A percentile compares a stretch with the other conserved stretches of the same genome.
phyloP scores from a whole-genome alignment of 2,113 vertebrate genomes.

The Phoxinus phoxinus region DNA sequence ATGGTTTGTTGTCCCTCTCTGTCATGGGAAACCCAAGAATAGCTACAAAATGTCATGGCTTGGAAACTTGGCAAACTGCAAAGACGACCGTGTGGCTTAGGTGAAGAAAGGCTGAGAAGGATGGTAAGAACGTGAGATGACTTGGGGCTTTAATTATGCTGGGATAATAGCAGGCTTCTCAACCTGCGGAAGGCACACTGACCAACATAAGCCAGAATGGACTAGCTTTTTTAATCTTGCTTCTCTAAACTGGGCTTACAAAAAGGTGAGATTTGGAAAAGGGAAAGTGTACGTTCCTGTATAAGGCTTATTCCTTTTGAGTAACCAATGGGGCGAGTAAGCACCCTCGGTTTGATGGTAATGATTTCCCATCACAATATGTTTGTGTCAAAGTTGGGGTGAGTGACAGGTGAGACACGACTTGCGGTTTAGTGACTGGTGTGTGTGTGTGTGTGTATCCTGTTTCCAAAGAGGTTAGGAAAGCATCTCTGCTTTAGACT shows the following conservation, averaged over 20 bases:
- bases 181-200: background rate
- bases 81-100: background rate
- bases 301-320: background rate
- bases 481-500: constrained; percentile 29
- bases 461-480: constrained; percentile 14
- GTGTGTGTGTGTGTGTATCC: constrained; percentile 18
- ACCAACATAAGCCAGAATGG: background rate
- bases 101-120: background rate
- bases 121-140: background rate
- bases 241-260: background rate
- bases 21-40: constrained; percentile 17
- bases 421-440: background rate
- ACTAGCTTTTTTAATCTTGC: background rate
- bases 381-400: constrained; percentile 30
- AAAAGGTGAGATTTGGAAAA: background rate
- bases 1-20: constrained; percentile 27
- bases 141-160: background rate
- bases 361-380: constrained; percentile 42
- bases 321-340: background rate
- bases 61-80: background rate
- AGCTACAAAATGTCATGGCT: constrained; percentile 47
- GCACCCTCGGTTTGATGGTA: background rate
- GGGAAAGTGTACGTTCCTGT: background rate
- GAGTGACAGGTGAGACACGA: constrained; percentile 25
- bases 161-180: background rate